Evolutionary conservation across 2,113 vertebrate genomes (phyloP), one percentile per base, ranked within the genome.

Genomic region (Ceuthmochares aereus): DNA sequence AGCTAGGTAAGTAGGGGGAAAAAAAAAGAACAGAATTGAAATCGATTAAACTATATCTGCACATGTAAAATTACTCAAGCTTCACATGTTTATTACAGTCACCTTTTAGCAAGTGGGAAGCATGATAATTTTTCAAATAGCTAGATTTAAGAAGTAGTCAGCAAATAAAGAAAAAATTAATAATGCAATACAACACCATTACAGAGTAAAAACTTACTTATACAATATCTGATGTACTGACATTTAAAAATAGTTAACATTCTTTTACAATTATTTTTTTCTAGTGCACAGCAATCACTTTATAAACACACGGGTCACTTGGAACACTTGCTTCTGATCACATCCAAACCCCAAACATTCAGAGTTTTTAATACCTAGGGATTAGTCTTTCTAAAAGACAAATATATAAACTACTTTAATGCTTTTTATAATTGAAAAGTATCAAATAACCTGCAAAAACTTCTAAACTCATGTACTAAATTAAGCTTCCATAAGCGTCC

Each of bases 1-100:
- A 98, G 90, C 99, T 99, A 60, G 8, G 56, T 10, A 58, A 76
- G 83, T 2, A 70, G 14, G 6, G 63, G 14, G 6, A 16, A 62
- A 93, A 95, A 93, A 67, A 52, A 68, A 43, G 7, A 78, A 67
- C 7, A 83, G 23, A 93, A 74, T 0, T 80, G 6, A n/a, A 93
- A 83, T 55, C 14, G 73, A 43, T 22, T 51, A 40, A 67, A 43
- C 10, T n/a, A 11, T 18, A 81, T 10, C 30, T 4, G 3, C 30
- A 49, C 2, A 3, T 26, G 14, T 3, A 80, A 18, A 76, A 62
- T 37, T 79, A 69, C 11, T 66, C 29, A 64, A 19, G 19, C 11
- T 69, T 73, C 45, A 74, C 14, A 36, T 3, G 7, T 78, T 84
- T 90, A 93, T 43, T 62, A 68, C 18, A 62, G 43, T 55, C 7